Conservation (phyloP, 2,113 vertebrate genomes). For the Mormyrus lacerda region DNA sequence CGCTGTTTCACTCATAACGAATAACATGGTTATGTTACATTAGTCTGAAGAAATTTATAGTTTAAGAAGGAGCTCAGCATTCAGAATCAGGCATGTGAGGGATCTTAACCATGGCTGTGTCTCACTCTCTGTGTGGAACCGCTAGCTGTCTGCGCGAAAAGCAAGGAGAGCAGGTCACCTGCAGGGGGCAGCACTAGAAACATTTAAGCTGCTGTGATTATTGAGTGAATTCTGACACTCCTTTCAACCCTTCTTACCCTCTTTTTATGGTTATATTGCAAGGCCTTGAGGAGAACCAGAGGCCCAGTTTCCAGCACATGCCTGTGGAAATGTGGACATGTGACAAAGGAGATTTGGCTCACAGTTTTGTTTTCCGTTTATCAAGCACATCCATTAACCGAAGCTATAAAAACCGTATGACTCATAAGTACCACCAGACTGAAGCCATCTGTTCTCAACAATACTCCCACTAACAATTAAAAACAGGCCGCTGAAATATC, state of each 20-base stretch:
- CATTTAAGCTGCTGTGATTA: not conserved
- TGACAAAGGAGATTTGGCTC: conserved; percentile 3
- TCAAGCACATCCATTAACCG: not conserved
- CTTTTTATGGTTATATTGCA: not conserved
- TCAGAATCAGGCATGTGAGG: not conserved
- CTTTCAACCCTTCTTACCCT: not conserved
- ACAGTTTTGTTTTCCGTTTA: not conserved
- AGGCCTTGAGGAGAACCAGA: not conserved
- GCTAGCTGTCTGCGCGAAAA: not conserved
- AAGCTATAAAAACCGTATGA: not conserved
- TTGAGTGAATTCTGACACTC: not conserved
- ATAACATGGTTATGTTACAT: not conserved
- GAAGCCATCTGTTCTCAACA: not conserved
- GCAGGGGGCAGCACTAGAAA: not conserved
- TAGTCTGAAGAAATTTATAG: not conserved
- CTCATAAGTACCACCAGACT: conserved; percentile 5
- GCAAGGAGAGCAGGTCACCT: not conserved
- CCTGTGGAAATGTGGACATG: not conserved
- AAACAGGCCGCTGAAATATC: not conserved
- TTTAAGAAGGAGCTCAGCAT: not conserved
- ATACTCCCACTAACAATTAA: not conserved
- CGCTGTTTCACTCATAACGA: not conserved
- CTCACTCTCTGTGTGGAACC: not conserved
- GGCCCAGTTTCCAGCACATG: not conserved
- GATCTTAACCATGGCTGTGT: not conserved